Evolutionary conservation across 2,888 invertebrate genomes (phyloP).

Genomic region (Uloborus plumipes): DNA sequence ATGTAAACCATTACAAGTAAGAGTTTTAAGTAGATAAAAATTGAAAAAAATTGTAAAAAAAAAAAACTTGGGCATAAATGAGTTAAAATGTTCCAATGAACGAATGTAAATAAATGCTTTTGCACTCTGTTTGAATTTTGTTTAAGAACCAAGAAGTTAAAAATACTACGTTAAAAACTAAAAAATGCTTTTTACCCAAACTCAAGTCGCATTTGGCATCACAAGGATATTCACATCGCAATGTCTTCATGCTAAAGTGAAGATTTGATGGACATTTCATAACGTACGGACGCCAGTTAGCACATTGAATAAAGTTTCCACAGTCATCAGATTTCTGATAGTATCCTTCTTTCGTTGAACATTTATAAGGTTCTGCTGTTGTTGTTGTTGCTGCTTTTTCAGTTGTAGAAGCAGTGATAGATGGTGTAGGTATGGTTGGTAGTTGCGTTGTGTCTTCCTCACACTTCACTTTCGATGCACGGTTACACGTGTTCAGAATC

Average conservation of each 20-base stretch:
- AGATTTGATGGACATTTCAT: constrained; percentile 38
- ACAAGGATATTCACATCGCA: constrained; percentile 54
- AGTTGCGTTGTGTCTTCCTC: neutral
- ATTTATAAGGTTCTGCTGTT: constrained; percentile 7
- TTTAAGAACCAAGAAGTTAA: too few species aligned
- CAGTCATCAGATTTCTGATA: constrained; percentile 60
- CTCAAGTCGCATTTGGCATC: constrained; percentile 42
- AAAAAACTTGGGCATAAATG: too few species aligned
- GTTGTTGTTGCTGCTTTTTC: constrained; percentile 4
- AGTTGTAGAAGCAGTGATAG: neutral
- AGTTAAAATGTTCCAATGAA: too few species aligned
- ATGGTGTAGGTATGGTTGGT: neutral
- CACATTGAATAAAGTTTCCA: constrained; percentile 51
- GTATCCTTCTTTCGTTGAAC: constrained; percentile 42
- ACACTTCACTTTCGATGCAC: constrained; percentile 12
- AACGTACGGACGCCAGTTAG: constrained; percentile 37
- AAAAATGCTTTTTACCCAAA: constrained; percentile 42
- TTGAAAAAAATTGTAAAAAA: too few species aligned
- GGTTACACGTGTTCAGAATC: constrained; percentile 34
- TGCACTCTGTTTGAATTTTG: too few species aligned
- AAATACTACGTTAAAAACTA: too few species aligned
- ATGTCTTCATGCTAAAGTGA: constrained; percentile 32
- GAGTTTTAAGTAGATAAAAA: too few species aligned
- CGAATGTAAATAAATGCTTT: too few species aligned
- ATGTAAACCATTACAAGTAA: too few species aligned